Conservation (phyloP, 2,888 invertebrate species). For the Empis livida region DNA sequence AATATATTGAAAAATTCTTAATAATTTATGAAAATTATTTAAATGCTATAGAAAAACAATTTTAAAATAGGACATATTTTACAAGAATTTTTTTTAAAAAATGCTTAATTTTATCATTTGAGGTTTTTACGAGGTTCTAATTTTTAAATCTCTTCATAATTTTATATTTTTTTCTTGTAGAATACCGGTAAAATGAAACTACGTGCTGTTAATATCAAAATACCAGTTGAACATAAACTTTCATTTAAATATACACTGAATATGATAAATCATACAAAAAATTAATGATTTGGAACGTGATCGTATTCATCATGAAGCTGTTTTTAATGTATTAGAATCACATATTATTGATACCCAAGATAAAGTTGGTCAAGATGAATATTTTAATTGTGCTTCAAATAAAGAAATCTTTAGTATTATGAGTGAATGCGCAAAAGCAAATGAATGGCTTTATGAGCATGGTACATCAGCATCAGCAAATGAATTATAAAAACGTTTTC, state of each 20-base stretch:
- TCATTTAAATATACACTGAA: slow-evolving; percentile 49
- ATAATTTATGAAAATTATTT: too few species aligned
- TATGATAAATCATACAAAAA: slow-evolving; percentile 41
- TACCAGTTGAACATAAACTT: slow-evolving; percentile 54
- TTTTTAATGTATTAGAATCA: slow-evolving; percentile 85
- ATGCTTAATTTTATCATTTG: too few species aligned
- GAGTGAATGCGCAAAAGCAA: slow-evolving; percentile 49
- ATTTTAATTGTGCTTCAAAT: slow-evolving; percentile 57
- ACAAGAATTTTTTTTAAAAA: too few species aligned
- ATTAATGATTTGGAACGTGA: slow-evolving; percentile 55
- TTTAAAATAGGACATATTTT: too few species aligned
- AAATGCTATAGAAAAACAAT: too few species aligned
- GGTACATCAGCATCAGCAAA: slow-evolving; percentile 72
- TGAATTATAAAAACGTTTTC: slow-evolving; percentile 65
- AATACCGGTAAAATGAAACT: slow-evolving; percentile 43
- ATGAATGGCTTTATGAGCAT: slow-evolving; percentile 94
- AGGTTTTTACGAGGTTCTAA: too few species aligned
- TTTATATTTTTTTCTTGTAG: too few species aligned
- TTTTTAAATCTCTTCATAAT: too few species aligned
- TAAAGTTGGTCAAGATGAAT: slow-evolving; percentile 69
- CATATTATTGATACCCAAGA: slow-evolving; percentile 83
- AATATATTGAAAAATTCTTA: too few species aligned
- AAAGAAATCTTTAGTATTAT: slow-evolving; percentile 64
- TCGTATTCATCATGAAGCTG: slow-evolving; percentile 67
- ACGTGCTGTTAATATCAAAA: slow-evolving; percentile 59